Conservation (phyloP, 2,888 invertebrate genomes). For the Sesia apiformis region DNA sequence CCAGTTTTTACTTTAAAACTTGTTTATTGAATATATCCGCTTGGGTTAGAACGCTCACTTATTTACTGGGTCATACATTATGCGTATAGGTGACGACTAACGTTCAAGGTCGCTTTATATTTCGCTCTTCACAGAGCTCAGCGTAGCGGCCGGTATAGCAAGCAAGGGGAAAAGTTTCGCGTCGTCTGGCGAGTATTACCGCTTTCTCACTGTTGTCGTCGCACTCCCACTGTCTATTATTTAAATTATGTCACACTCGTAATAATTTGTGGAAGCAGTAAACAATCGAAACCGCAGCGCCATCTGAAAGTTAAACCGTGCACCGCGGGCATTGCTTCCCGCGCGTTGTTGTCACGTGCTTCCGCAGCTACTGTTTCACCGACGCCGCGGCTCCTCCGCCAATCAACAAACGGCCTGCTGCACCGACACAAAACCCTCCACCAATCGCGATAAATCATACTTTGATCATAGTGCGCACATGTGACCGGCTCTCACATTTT, state of each 20-base stretch:
- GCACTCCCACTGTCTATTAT: conserved; percentile 22
- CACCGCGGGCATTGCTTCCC: conserved; percentile 14
- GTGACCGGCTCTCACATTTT: conserved; percentile 39
- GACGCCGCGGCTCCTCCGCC: conserved; percentile 21
- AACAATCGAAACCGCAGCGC: conserved; percentile 35
- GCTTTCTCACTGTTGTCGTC: background rate
- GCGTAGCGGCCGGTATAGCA: background rate
- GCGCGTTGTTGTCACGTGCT: conserved; percentile 44
- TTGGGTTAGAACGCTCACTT: too few species aligned
- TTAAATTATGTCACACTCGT: conserved; percentile 50
- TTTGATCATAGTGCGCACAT: conserved; percentile 51
- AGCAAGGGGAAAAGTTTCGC: background rate
- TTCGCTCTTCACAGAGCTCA: background rate
- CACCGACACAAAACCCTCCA: conserved; percentile 22
- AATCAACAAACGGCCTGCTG: conserved; percentile 26
- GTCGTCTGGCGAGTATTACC: background rate
- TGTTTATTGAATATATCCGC: too few species aligned
- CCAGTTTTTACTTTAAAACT: too few species aligned
- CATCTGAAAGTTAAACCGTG: conserved; percentile 25
- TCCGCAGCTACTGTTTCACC: conserved; percentile 27
- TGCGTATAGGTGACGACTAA: too few species aligned
- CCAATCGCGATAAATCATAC: conserved; percentile 41
- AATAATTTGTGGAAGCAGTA: conserved; percentile 24
- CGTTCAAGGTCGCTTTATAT: background rate
- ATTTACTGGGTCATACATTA: too few species aligned